These are phyloP conservation scores for Anodontia alba DNA, from an alignment of 2,888 invertebrate genomes.

Conservation along the genomic window DNA sequence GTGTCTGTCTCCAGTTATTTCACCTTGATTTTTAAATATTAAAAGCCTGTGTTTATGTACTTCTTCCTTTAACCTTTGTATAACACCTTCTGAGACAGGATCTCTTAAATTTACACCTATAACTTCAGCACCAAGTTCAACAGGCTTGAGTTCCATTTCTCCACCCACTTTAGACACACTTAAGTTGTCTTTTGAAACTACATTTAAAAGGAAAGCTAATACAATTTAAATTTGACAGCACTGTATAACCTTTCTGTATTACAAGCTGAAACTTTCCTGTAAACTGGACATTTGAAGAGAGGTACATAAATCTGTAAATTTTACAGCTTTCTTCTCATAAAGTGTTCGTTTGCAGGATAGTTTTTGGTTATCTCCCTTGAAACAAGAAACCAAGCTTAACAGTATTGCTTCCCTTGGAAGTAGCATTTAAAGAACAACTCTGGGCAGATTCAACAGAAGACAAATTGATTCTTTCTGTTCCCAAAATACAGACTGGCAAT, in stretches of 20 bases:
- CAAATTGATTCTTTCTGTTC: no score
- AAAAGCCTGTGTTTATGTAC: conserved; percentile 76
- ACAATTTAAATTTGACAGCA: neutral
- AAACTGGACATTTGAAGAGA: neutral
- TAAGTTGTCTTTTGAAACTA: neutral
- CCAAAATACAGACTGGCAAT: no score
- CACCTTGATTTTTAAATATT: conserved; percentile 80
- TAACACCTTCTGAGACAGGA: conserved; percentile 64
- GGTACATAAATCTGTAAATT: neutral
- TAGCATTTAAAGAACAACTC: no score
- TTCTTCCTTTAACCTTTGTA: conserved; percentile 71
- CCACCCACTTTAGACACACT: conserved; percentile 15
- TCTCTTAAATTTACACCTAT: conserved; percentile 72
- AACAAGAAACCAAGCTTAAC: neutral
- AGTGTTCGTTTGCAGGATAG: neutral
- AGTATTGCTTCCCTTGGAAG: no score
- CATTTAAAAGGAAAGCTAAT: neutral
- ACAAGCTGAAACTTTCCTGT: neutral
- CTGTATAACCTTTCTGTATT: neutral
- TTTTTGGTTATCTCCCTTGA: neutral
- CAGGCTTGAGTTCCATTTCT: conserved; percentile 53
- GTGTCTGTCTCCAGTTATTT: conserved; percentile 74
- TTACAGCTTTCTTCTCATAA: neutral
- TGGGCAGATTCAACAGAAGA: no score
- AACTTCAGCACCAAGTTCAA: conserved; percentile 72